A percentile compares a stretch with the other conserved stretches of the same genome.
Conservation (phyloP, 2,888 invertebrate species). For the Spilosoma lubricipeda region DNA sequence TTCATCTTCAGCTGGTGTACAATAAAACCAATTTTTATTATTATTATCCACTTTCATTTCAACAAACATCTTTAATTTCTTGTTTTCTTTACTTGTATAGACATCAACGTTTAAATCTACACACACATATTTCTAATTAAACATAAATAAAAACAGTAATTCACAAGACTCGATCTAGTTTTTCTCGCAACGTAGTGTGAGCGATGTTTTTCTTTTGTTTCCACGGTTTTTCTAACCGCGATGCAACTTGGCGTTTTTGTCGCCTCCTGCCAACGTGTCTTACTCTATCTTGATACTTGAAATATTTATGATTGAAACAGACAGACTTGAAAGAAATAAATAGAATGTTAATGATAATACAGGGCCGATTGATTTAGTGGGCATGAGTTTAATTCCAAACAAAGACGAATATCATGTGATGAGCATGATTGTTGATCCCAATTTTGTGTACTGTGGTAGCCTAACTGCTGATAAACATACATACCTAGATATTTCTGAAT, state of each 20-base stretch:
- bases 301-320: neutral
- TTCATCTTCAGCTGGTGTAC: too few relatives aligned
- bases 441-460: too few relatives aligned
- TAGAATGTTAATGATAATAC: too few relatives aligned
- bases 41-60: too few relatives aligned
- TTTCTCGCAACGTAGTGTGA: conserved; percentile 72
- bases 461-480: too few relatives aligned
- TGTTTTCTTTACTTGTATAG: neutral
- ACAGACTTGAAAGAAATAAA: too few relatives aligned
- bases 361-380: too few relatives aligned
- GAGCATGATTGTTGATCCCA: too few relatives aligned
- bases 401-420: too few relatives aligned
- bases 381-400: too few relatives aligned
- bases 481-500: too few relatives aligned
- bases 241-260: conserved; percentile 62
- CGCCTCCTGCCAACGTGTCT: conserved; percentile 57
- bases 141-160: conserved; percentile 41
- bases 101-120: conserved; percentile 5
- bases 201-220: conserved; percentile 78
- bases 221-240: conserved; percentile 81
- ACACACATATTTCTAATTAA: conserved; percentile 31
- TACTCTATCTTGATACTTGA: conserved; percentile 58
- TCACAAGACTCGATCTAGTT: conserved; percentile 48
- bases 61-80: neutral
- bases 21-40: too few relatives aligned